Evolutionary conservation across 2,113 vertebrate species (phyloP).

Genomic region (Halichoeres trimaculatus): DNA sequence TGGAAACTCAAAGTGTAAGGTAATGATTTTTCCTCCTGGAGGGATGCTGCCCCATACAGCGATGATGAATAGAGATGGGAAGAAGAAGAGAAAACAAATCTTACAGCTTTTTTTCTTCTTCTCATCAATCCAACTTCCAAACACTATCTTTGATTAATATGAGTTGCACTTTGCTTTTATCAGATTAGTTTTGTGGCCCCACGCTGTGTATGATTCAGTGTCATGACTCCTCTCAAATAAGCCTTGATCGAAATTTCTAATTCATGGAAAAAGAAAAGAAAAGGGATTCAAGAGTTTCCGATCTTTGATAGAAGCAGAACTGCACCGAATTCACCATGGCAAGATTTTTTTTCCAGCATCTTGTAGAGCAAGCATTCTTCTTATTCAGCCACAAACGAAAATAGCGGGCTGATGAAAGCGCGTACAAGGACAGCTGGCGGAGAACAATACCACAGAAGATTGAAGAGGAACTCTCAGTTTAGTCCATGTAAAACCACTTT

Average conservation of each 20-base stretch:
- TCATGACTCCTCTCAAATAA: slow-evolving; percentile 3
- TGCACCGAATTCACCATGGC: not conserved
- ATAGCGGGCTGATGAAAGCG: not conserved
- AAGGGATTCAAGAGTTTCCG: not conserved
- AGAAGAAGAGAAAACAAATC: not conserved
- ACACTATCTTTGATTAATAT: slow-evolving; percentile 16
- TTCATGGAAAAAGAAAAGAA: not conserved
- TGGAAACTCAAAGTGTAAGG: slow-evolving; percentile 33
- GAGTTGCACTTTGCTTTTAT: not conserved
- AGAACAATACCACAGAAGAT: not conserved
- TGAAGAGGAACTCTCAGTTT: not conserved
- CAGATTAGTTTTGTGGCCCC: not conserved
- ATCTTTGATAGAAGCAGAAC: not conserved
- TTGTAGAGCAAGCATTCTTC: not conserved
- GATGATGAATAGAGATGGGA: slow-evolving; percentile 29
- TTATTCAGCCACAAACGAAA: not conserved
- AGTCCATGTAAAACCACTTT: not conserved
- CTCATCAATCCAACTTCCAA: slow-evolving; percentile 14
- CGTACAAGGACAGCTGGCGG: not conserved
- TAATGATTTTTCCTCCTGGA: slow-evolving; percentile 42
- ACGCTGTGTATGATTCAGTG: not conserved
- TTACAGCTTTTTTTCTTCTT: not conserved
- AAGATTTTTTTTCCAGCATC: not conserved
- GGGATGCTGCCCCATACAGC: slow-evolving; percentile 10
- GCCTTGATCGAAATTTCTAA: not conserved